phyloP scores from a whole-genome alignment of 2,888 invertebrate species.

The Cyclophora albipunctata region DNA sequence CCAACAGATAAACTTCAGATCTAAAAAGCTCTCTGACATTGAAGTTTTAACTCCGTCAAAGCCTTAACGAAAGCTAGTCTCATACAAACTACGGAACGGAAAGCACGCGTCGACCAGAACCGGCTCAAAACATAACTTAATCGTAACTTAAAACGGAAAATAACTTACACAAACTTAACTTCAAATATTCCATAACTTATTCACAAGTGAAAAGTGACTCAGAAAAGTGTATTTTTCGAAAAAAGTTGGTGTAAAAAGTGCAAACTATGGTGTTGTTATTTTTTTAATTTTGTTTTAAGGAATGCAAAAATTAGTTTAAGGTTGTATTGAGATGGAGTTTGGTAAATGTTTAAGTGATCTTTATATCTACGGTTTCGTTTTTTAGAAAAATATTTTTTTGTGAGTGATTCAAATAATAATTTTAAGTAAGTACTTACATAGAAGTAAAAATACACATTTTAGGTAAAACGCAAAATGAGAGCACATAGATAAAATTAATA shows the following conservation, averaged over 20 bases:
- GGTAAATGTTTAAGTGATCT: too few relatives aligned
- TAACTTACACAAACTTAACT: constrained; percentile 17
- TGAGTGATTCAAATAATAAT: too few relatives aligned
- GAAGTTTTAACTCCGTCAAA: constrained; percentile 7
- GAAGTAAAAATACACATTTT: too few relatives aligned
- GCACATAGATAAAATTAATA: too few relatives aligned
- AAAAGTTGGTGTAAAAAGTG: neutral
- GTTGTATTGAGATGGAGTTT: neutral
- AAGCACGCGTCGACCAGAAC: constrained; percentile 29
- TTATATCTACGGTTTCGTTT: too few relatives aligned
- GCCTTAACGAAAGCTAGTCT: constrained; percentile 31
- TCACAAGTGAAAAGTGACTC: too few relatives aligned
- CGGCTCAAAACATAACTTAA: constrained; percentile 29
- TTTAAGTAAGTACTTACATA: too few relatives aligned
- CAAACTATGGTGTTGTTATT: constrained; percentile 19
- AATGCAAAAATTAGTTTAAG: constrained; percentile 37
- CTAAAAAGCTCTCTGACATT: neutral
- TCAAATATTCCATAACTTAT: neutral
- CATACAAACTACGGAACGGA: constrained; percentile 20
- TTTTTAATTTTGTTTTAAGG: constrained; percentile 30
- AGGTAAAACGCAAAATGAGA: too few relatives aligned
- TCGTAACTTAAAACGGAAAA: constrained; percentile 35
- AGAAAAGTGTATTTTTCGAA: neutral
- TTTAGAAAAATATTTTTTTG: too few relatives aligned
- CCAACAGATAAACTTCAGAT: neutral